Evolutionary conservation across 2,888 invertebrate species (phyloP), one percentile per base, ranked within the genome.

Genomic region (Eupithecia dodoneata): DNA sequence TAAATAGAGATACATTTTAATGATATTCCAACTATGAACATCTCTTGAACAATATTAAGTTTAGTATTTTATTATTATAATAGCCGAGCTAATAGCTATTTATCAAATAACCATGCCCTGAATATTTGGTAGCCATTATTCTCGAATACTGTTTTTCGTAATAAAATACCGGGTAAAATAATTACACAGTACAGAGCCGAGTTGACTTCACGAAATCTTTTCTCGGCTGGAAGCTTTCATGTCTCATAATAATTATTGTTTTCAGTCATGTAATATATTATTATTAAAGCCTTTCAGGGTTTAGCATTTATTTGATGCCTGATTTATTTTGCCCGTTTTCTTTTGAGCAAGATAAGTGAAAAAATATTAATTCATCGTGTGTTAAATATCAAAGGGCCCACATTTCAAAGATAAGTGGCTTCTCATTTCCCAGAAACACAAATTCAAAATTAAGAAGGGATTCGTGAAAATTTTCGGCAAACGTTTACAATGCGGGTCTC

Each of bases 41-140:
- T 18, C 63, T 63, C 4, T 12, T 63, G 63, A 63, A 10, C 63
- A 63, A 63, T 30, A 63, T 63, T 10, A 63, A 30, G 30, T 63
- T 63, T 63, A 63, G 63, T 4, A 63, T 63, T 63, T 63, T 30
- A 12, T 3, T 15, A 66, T 42, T 74, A 78, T 81, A 81, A 80
- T 79, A 81, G 81, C 72, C 63, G 59, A 75, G 81, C 81, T 80
- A 83, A 79, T 75, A 81, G 79, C 82, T 81, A 84, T 85, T 83
- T 82, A 82, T 83, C 74, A 80, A 77, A 75, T 80, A 77, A 77
- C 81, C 80, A 80, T 79, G 79, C 79, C 75, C 74, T 66, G 79
- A 81, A 83, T 81, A 76, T 79, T 79, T 77, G 74, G 72, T 76
- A 70, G 30, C 70, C 73, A 72, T 79, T 79, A 77, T 78, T 81